Base-by-base conservation (phyloP, 2,888 invertebrate genomes). In the Meliscaeva auricollis region DNA sequence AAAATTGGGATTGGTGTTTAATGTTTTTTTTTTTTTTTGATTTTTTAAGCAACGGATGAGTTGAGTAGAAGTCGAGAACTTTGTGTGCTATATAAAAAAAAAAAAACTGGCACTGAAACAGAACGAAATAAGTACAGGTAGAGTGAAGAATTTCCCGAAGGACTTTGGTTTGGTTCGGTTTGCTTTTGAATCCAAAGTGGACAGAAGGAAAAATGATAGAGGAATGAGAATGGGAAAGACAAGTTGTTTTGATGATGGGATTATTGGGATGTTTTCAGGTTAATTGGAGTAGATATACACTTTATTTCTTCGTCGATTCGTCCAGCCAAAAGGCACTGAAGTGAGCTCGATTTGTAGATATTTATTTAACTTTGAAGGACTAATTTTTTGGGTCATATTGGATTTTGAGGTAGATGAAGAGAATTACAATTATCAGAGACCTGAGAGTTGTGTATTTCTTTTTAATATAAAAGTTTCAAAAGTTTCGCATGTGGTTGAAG, bases 181-280 rank as follows among this genome's bases (percentile, higher is more conserved):
- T 66, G 32, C n/a, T 35, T 50, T 66, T 44, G 48, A 8, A 20
- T 38, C 35, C 35, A 38, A 13, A 41, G n/a, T 32, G 15, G 1
- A 30, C 35, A 48, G 46, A n/a, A 32, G 3, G 7, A 13, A 15
- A 2, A 30, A 15, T 17, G 3, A 7, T 9, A 48, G 17, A 54
- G 74, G 32, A 35, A 15, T 44, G 50, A 2, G 0, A 38, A 38
- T 38, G 66, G 30, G 22, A 11, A 32, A 17, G 20, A 62, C 64
- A 56, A 76, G 54, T 85, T 80, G 84, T 79, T 76, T 66, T 68
- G 72, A 80, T 80, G 79, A 68, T 72, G 52, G 72, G 56, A 60
- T 84, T 80, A 75, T 79, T 72, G 46, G 60, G 68, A 38, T 58
- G 84, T 60, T 70, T 58, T 76, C 46, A 85, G 84, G 70, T 75